Conservation (phyloP, 2,113 vertebrate species). For the Notiomystis cincta region DNA sequence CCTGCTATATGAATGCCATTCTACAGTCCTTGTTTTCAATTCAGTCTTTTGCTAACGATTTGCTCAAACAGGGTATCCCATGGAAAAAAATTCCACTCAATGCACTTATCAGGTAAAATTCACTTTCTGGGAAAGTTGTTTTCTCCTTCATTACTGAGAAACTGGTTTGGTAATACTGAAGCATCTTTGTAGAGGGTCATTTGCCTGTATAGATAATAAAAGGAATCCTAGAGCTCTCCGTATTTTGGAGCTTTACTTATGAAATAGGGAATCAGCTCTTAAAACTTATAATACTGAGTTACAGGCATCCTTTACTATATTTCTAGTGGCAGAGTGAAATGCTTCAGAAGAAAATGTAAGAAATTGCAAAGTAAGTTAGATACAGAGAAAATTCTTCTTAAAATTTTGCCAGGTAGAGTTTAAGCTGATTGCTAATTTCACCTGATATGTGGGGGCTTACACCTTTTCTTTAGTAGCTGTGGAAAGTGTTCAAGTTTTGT, state of each 20-base stretch:
- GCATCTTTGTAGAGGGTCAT: not conserved
- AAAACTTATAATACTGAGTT: not conserved
- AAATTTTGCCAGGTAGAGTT: not conserved
- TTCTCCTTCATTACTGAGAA: not conserved
- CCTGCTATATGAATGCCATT: slow-evolving; percentile 99
- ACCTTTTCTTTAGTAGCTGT: not conserved
- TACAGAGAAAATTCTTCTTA: not conserved
- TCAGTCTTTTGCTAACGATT: slow-evolving; percentile 93
- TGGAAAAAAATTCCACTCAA: slow-evolving; percentile 95
- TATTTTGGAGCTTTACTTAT: not conserved
- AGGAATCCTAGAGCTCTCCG: not conserved
- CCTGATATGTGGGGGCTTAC: not conserved
- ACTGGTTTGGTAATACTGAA: not conserved
- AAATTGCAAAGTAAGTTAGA: not conserved
- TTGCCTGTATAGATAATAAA: not conserved
- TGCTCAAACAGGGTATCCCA: slow-evolving; percentile 92
- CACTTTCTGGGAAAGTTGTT: not conserved
- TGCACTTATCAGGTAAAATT: slow-evolving; percentile 88
- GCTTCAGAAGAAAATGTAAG: not conserved
- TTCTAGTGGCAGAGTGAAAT: not conserved
- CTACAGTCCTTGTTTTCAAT: slow-evolving; percentile 97
- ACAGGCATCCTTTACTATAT: not conserved
- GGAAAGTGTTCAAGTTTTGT: not conserved
- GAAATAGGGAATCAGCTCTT: not conserved
- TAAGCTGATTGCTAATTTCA: not conserved